phyloP scores from a whole-genome alignment of 2,888 invertebrate species.

The Xylophagus ater region DNA sequence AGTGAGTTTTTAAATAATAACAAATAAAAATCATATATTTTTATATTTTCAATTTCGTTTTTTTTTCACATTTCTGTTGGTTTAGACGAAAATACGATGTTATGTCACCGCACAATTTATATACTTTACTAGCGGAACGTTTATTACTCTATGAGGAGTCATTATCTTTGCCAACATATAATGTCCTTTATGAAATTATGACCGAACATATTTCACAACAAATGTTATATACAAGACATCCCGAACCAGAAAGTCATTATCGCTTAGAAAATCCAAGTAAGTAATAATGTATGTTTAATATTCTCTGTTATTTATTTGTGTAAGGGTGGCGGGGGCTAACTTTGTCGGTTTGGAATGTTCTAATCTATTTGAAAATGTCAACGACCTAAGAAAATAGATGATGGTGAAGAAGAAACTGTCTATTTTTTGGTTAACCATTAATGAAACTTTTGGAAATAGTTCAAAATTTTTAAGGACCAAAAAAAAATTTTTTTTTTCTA shows the following conservation, averaged over 20 bases:
- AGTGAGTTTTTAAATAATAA: conserved; percentile 48
- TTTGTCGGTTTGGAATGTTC: too few relatives aligned
- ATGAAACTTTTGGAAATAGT: too few relatives aligned
- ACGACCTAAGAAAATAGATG: too few relatives aligned
- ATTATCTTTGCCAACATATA: conserved; percentile 90
- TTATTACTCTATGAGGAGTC: conserved; percentile 80
- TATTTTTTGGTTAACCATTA: too few relatives aligned
- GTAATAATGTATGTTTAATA: too few relatives aligned
- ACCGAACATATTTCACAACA: conserved; percentile 95
- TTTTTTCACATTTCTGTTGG: conserved; percentile 5
- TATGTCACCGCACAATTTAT: conserved; percentile 97
- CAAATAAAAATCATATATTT: conserved; percentile 4
- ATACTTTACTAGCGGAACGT: conserved; percentile 89
- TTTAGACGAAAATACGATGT: conserved; percentile 94
- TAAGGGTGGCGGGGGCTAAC: too few relatives aligned
- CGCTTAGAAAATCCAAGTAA: conserved; percentile 93
- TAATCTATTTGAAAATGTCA: too few relatives aligned
- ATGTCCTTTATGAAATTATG: conserved; percentile 96
- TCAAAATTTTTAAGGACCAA: too few relatives aligned
- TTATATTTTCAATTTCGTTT: conserved; percentile 5
- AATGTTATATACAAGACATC: conserved; percentile 84
- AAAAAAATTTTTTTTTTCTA: too few relatives aligned
- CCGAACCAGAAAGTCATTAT: conserved; percentile 91
- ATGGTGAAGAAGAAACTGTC: too few relatives aligned
- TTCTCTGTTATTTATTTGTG: too few relatives aligned